phyloP scores from a whole-genome alignment of 1,140 invertebrate genomes.

The Bombus balteatus region DNA sequence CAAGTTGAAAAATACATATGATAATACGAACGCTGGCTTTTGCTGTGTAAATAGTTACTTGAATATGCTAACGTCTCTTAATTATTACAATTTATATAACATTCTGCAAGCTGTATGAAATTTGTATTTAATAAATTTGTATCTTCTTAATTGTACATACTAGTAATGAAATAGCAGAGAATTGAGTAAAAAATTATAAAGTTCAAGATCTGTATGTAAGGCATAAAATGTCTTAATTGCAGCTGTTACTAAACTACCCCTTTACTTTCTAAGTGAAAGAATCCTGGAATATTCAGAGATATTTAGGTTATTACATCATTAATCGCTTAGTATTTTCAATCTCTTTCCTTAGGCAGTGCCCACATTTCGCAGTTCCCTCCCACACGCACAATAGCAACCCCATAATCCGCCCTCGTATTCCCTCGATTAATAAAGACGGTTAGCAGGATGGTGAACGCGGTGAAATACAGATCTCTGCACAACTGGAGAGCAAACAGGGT shows the following conservation, averaged over 20 bases:
- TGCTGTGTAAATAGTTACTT: not conserved
- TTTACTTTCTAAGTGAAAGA: not conserved
- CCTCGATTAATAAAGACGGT: slow-evolving; percentile 61
- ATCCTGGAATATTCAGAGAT: not conserved
- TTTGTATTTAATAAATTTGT: too few relatives aligned
- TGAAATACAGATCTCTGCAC: slow-evolving; percentile 46
- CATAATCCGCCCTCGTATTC: not conserved
- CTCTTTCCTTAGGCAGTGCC: not conserved
- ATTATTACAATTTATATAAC: too few relatives aligned
- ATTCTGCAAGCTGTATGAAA: too few relatives aligned
- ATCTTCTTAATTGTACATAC: too few relatives aligned
- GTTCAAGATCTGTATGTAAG: too few relatives aligned
- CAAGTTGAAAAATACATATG: not conserved
- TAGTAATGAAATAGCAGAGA: too few relatives aligned
- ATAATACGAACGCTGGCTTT: not conserved
- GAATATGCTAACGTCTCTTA: too few relatives aligned
- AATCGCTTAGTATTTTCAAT: not conserved
- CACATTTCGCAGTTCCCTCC: not conserved
- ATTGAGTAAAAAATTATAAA: too few relatives aligned
- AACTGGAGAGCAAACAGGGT: slow-evolving; percentile 53
- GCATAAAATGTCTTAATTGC: too few relatives aligned
- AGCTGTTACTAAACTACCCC: too few relatives aligned
- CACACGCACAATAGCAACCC: not conserved
- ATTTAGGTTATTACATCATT: not conserved
- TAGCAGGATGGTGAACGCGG: slow-evolving; percentile 27